Conservation (phyloP, 2,113 vertebrate genomes). For the Scomber scombrus region DNA sequence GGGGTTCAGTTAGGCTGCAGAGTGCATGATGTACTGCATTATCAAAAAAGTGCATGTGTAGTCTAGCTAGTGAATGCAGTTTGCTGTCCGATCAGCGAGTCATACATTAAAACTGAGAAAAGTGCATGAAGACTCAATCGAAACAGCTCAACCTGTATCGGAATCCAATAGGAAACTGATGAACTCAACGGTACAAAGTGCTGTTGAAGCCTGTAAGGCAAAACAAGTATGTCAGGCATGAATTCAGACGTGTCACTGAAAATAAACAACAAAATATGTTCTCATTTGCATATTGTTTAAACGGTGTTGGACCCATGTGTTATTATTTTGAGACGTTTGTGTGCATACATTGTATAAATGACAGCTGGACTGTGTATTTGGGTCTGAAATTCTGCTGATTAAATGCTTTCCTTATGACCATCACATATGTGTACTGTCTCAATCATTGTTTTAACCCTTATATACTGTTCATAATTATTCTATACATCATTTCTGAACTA, state of each 20-base stretch:
- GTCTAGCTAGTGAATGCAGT: slow-evolving; percentile 49
- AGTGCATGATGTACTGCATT: slow-evolving; percentile 57
- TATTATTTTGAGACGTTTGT: slow-evolving; percentile 37
- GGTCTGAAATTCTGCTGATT: slow-evolving; percentile 52
- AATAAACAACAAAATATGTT: slow-evolving; percentile 15
- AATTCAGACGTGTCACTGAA: slow-evolving; percentile 25
- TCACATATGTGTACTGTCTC: slow-evolving; percentile 1
- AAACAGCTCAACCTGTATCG: background rate
- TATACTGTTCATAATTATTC: too few relatives aligned
- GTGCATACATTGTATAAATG: slow-evolving; percentile 31
- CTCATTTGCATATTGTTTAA: slow-evolving; percentile 36
- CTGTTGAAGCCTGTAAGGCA: slow-evolving; percentile 15
- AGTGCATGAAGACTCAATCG: slow-evolving; percentile 54
- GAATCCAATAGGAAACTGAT: slow-evolving; percentile 15
- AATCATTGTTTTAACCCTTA: too few relatives aligned
- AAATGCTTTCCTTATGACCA: slow-evolving; percentile 59
- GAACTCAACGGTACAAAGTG: background rate
- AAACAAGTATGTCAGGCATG: slow-evolving; percentile 16
- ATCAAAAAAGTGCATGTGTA: slow-evolving; percentile 61
- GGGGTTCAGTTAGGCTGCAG: slow-evolving; percentile 24
- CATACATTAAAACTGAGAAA: slow-evolving; percentile 34
- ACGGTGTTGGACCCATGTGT: slow-evolving; percentile 19
- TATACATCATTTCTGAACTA: too few relatives aligned
- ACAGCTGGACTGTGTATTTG: slow-evolving; percentile 54
- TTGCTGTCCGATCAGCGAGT: slow-evolving; percentile 11